These are phyloP conservation scores for Spinus pinus DNA, from an alignment of 2,797 vertebrate species.

Conservation along the genomic window DNA sequence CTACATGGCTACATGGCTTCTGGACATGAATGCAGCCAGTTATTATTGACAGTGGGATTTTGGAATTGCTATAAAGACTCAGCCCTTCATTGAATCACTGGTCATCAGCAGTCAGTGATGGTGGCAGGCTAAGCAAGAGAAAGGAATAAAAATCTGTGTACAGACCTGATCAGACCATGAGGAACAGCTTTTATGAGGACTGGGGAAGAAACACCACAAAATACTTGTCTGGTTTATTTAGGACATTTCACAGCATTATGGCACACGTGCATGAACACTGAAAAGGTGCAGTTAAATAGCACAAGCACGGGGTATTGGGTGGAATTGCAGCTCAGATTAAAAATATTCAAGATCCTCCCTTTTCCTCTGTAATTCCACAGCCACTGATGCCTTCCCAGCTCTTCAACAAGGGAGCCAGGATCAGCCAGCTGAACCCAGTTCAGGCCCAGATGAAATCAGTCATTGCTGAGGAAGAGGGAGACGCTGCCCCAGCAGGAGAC, in stretches of 20 bases:
- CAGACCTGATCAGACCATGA: background rate
- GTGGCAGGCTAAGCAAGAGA: background rate
- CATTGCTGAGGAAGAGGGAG: background rate
- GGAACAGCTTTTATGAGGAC: background rate
- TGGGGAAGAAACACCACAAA: background rate
- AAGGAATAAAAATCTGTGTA: background rate
- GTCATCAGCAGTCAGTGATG: rapidly evolving
- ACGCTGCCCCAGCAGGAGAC: background rate
- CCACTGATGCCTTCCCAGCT: background rate
- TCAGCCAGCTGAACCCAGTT: background rate
- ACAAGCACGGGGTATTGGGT: rapidly evolving
- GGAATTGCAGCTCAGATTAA: background rate
- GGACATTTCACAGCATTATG: background rate
- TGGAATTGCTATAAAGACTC: background rate
- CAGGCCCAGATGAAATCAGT: background rate
- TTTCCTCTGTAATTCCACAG: background rate
- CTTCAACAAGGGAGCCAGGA: background rate
- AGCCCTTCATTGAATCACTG: background rate
- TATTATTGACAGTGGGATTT: background rate
- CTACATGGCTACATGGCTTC: background rate
- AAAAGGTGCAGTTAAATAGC: rapidly evolving
- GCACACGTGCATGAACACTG: rapidly evolving
- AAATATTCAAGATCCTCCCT: background rate
- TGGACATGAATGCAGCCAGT: background rate
- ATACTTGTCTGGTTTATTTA: background rate